Base-by-base conservation (phyloP, 2,113 vertebrate species). In the Osmerus mordax region DNA sequence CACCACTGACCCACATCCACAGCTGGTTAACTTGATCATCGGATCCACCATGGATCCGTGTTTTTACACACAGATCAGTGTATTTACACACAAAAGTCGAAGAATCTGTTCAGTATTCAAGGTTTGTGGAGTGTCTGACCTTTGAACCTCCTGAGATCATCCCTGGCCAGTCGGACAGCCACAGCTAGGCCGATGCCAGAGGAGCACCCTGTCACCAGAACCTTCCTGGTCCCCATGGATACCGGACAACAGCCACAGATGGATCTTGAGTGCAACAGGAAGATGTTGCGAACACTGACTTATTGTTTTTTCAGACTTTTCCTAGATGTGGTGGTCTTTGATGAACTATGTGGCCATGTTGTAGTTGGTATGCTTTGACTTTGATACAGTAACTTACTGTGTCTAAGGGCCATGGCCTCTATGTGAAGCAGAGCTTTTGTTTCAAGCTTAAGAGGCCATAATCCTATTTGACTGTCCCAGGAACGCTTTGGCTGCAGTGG, bases 201-300 rank as follows among this genome's bases (percentile, higher is more conserved):
- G 18, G 94, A 95, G 69, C 94, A 95, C 61, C 94, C 93, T 0
- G 94, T 94, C 80, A 95, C 75, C 5, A 95, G 80, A 53, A 95
- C 93, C 0, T 79, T 92, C 66, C 80, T 87, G 69, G 75, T 75
- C 36, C 77, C 83, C 89, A 90, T 90, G 61, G 18, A 78, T 65
- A 60, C 78, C 66, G 72, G 65, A 82, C 28, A 55, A 13, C 71
- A 76, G 32, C 14, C 21, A 23, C 18, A 67, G 55, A 19, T 18
- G 55, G n/a, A 56, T 63, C 25, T 25, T 63, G 25, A 15, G 14
- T 32, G 25, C 23, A 29, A 32, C 61, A 5, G 25, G 9, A 19
- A 19, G 15, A 18, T 16, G 18, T 16, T 16, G 55, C 3, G 1
- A 56, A 56, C 55, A 5, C n/a, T 18, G n/a, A 56, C 3, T 56